A percentile compares a stretch with the other conserved stretches of the same genome.
Evolutionary conservation across 2,888 invertebrate genomes (phyloP).

Genomic region (Nomada ruficornis): DNA sequence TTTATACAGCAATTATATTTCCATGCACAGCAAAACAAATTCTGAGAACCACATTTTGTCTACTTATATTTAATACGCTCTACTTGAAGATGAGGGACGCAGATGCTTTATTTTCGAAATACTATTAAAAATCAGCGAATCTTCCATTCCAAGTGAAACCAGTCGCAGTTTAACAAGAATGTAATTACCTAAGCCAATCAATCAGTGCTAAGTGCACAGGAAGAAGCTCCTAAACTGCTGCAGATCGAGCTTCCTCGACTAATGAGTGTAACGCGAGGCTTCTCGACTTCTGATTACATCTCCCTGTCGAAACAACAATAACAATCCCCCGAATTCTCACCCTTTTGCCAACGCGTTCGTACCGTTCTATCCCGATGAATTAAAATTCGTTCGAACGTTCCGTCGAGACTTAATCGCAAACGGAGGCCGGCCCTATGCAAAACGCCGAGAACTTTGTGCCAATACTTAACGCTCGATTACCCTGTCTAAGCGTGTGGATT

Average conservation of each 20-base stretch:
- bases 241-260: slow-evolving; percentile 24
- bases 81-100: too few species aligned
- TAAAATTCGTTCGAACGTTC: too few species aligned
- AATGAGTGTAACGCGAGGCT: slow-evolving; percentile 38
- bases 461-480: slow-evolving; percentile 34
- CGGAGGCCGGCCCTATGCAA: background rate
- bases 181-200: slow-evolving; percentile 18
- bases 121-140: too few species aligned
- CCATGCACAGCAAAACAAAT: too few species aligned
- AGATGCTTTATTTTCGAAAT: too few species aligned
- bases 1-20: too few species aligned
- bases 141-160: too few species aligned
- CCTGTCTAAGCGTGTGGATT: slow-evolving; percentile 25
- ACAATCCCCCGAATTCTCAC: slow-evolving; percentile 2
- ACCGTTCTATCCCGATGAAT: too few species aligned
- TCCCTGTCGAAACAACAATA: background rate
- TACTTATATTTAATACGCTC: too few species aligned
- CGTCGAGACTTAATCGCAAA: background rate
- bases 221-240: slow-evolving; percentile 41
- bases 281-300: slow-evolving; percentile 19
- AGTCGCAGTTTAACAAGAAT: background rate
- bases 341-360: too few species aligned
- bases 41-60: too few species aligned
- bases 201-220: background rate
- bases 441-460: slow-evolving; percentile 7